Evolutionary conservation across 2,888 invertebrate genomes (phyloP).

Genomic region (Cataglyphis cursor): DNA sequence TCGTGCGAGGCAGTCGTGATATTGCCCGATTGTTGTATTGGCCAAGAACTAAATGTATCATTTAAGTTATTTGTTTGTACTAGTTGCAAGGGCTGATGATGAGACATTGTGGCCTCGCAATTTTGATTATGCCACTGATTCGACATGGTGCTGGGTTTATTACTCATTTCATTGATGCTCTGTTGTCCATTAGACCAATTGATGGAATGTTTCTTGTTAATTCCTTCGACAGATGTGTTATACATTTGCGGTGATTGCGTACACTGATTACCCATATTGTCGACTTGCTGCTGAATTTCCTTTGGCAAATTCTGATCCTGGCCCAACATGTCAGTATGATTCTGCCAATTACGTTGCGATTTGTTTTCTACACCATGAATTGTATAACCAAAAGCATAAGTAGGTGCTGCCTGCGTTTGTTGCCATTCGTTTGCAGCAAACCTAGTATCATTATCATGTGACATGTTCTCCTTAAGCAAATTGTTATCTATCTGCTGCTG

Average conservation of each 20-base stretch:
- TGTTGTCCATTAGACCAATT: conserved; percentile 71
- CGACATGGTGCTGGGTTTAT: conserved; percentile 63
- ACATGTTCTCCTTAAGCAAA: conserved; percentile 45
- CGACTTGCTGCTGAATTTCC: conserved; percentile 73
- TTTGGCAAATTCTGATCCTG: conserved; percentile 75
- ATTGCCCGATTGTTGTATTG: conserved; percentile 67
- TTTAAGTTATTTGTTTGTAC: conserved; percentile 55
- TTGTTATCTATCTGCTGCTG: conserved; percentile 65
- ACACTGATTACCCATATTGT: conserved; percentile 67
- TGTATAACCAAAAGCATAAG: too few relatives aligned
- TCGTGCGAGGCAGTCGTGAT: conserved; percentile 65
- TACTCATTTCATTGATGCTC: conserved; percentile 56
- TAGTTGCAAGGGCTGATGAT: conserved; percentile 68
- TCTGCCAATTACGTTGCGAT: conserved; percentile 77
- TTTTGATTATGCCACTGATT: conserved; percentile 78
- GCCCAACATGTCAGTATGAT: conserved; percentile 73
- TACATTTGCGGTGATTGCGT: conserved; percentile 63
- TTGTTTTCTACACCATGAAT: too few relatives aligned
- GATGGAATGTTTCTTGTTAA: conserved; percentile 69
- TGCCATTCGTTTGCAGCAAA: conserved; percentile 63
- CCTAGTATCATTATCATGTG: conserved; percentile 54
- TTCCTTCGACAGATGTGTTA: conserved; percentile 61
- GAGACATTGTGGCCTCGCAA: conserved; percentile 69
- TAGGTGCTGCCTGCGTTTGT: neutral
- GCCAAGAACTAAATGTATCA: conserved; percentile 67